Evolutionary conservation across 2,888 invertebrate genomes (phyloP), one percentile per base, ranked within the genome.

Genomic region (Trichopria drosophilae): DNA sequence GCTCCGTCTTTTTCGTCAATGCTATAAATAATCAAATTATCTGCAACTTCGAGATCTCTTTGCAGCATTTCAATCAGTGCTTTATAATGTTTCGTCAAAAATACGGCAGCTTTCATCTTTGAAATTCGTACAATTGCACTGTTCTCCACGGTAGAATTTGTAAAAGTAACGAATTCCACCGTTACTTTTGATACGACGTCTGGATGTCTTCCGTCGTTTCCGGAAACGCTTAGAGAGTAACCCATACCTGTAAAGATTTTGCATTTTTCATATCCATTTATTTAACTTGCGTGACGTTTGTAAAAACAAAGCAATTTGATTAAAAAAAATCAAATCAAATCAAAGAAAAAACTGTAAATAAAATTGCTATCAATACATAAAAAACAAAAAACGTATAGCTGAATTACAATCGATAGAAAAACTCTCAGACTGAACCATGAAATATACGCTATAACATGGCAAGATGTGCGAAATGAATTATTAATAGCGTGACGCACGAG

Each of bases 121-220:
- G 81, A 78, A 31, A 94, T 80, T 62, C 86, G 81, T 12, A 94
- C 73, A 0, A 90, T 88, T 1, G 93, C 79, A 7, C 91, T 90
- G 72, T 93, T 89, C 45, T 88, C 86, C 4, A 96, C 82, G 0
- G 93, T 93, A 10, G 77, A 75, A 68, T 93, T 93, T 60, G 87
- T 85, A 69, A 93, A 91, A 3, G 82, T 80, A 41, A 87, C 79
- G 67, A 93, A 92, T 69, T 90, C 87, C 0, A 96, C 84, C 4
- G 87, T 87, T 3, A 93, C 86, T 6, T 88, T 87, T 1, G 94
- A 95, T n/a, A 85, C 78, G 0, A 95, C 95, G 74, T 91, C 88
- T 47, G 82, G 81, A 69, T 93, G 93, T 60, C 85, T 84, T 1
- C 96, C 95, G 75, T 97, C 97, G 71, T 90, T 93, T 1, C 94